Base-by-base conservation (phyloP, 1,140 invertebrate genomes). In the Pollicipes pollicipes region DNA sequence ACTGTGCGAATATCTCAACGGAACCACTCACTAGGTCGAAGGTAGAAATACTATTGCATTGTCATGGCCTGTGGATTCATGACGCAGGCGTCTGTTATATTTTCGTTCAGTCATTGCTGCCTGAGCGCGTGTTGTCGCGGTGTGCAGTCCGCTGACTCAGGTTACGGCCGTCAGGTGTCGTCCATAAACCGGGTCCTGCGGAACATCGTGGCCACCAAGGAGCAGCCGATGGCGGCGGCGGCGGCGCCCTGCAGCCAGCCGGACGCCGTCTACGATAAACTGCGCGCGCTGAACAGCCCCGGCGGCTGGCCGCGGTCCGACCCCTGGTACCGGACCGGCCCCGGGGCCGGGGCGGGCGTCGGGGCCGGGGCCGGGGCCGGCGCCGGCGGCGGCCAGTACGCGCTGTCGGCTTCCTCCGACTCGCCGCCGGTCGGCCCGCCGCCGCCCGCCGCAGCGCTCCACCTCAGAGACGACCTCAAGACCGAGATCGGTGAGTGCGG, bases 161-260 rank as follows among this genome's bases (percentile, higher is more conserved):
- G n/a, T n/a, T n/a, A n/a, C n/a, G n/a, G n/a, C 45, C 17, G 16
- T 67, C 74, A 85, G 84, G 83, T 85, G n/a, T 85, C 84, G 17
- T 85, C 84, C 27, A 85, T 85, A 68, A 85, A 85, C 74, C 78
- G 84, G 8, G 84, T 85, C 13, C 75, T 85, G 35, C 78, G 84
- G 27, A 85, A 84, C 78, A 76, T 85, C 70, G 79, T 81, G 16
- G 78, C 81, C 68, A 68, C 30, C 30, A 81, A 83, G 74, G 84
- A 81, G 71, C 67, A 71, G 69, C 37, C 68, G 27, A 68, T 73
- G 72, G 2, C 45, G 6, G 13, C 45, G 10, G 45, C 45, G 13
- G 13, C 45, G 45, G 45, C 17, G 17, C 45, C 45, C 6, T 58
- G 45, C 45, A 58, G 45, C 24, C 45, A 58, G 28, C 75, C 74